phyloP scores from a whole-genome alignment of 2,797 vertebrate species.

The Melopsittacus undulatus region DNA sequence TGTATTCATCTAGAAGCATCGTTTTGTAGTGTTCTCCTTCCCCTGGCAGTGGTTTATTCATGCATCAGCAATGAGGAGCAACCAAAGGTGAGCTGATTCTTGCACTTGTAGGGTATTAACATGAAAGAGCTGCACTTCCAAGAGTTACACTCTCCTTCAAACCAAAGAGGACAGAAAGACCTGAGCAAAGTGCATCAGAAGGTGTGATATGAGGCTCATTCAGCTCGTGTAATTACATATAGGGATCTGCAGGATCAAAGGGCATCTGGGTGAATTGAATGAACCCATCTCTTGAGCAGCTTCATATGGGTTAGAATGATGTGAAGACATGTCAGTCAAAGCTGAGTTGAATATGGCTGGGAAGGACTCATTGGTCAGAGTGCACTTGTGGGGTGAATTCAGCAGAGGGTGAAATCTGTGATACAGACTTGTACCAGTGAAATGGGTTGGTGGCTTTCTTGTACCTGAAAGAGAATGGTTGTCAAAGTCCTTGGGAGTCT shows the following conservation, averaged over 20 bases:
- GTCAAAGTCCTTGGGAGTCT: background rate
- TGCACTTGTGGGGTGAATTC: background rate
- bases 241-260: conserved; percentile 24
- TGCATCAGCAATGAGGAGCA: conserved; percentile 7
- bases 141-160: conserved; percentile 5
- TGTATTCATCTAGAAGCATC: background rate
- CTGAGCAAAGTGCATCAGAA: background rate
- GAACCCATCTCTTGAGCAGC: background rate
- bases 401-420: background rate
- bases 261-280: background rate
- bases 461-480: background rate
- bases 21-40: background rate
- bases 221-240: background rate
- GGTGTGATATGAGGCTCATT: background rate
- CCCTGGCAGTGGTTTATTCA: conserved; percentile 22
- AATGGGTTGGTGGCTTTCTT: background rate
- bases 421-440: background rate
- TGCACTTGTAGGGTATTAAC: conserved; percentile 15
- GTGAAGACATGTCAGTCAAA: background rate
- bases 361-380: background rate
- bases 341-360: background rate
- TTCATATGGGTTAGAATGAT: background rate
- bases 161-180: background rate
- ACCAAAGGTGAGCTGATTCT: conserved; percentile 37
- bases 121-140: conserved; percentile 38